Conservation (phyloP, 2,797 vertebrate species). For the Pangasius mekongensis region DNA sequence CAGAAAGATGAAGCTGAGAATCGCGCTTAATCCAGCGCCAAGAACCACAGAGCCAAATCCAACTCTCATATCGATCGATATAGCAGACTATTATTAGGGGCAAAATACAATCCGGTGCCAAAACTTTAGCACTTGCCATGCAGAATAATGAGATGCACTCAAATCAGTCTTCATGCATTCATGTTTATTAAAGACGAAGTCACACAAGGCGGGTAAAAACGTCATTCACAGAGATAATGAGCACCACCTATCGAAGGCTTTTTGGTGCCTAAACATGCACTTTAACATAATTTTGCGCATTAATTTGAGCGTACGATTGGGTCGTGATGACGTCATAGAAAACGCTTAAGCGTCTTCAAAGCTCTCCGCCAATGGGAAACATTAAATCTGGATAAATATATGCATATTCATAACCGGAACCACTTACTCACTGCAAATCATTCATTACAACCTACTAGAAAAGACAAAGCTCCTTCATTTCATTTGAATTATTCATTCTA, state of each 20-base stretch:
- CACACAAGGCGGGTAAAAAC: neutral
- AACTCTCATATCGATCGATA: slow-evolving; percentile 59
- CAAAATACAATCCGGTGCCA: neutral
- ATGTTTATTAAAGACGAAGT: neutral
- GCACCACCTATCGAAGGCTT: neutral
- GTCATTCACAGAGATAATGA: neutral
- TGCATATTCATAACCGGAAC: neutral
- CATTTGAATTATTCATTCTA: neutral
- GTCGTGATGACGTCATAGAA: neutral
- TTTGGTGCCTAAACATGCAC: too few relatives aligned
- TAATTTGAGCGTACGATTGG: too few relatives aligned
- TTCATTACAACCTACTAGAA: too few relatives aligned
- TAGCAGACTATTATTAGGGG: neutral
- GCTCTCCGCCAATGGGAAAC: neutral
- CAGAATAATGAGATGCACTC: neutral
- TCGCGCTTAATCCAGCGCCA: slow-evolving; percentile 71
- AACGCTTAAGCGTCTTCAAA: neutral
- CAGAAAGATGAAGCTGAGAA: slow-evolving; percentile 76
- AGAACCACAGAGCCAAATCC: slow-evolving; percentile 68
- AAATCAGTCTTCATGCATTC: neutral
- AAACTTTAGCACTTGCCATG: neutral
- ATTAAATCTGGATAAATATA: neutral
- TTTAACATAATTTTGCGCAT: neutral
- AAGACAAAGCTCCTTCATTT: neutral
- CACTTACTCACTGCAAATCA: too few relatives aligned